Base-by-base conservation (phyloP, 2,888 invertebrate genomes). In the Chaitophorus viminalis region DNA sequence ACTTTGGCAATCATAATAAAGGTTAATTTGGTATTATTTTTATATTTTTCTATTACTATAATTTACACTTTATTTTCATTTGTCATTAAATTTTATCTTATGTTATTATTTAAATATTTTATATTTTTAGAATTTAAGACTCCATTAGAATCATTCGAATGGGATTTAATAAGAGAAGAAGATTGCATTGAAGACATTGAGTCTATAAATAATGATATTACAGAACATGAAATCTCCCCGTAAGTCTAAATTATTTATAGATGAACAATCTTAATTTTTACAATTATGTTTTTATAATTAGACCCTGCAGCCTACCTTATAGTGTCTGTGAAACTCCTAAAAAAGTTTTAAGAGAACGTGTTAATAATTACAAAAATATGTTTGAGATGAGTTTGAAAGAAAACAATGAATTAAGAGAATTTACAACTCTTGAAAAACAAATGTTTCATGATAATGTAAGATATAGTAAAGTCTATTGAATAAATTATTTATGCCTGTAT, bases 341-440 rank as follows among this genome's bases (percentile, higher is more conserved):
- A 70, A 83, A 81, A 60, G 81, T 81, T n/a, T 79, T 83, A 29
- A 89, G 83, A 70, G 88, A 88, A 65, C 85, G 88, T 25, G 79
- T 88, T 21, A 79, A 88, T 29, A 84, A 76, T 52, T 78, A 88
- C 25, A 83, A 81, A 87, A 87, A 5, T 74, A 39, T 87, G 79
- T 87, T 87, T 81, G 87, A 87, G 75, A 46, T 87, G 74, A 87
- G 87, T 81, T 65, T 87, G 74, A 87, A 79, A 36, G 87, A 87
- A 81, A 87, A 87, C n/a, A 87, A 81, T 89, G 93, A 93, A 88
- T 91, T 95, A 29, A 91, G 92, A 83, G 93, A 94, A 90, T 92
- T 93, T 89, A 94, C 94, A 2, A 92, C 93, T 84, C 91, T 94
- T 89, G 95, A 95, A 91, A 94, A 93, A 89, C 92, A 94, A 83